Conservation (phyloP, 2,888 invertebrate species). For the Lochmaea capreae region DNA sequence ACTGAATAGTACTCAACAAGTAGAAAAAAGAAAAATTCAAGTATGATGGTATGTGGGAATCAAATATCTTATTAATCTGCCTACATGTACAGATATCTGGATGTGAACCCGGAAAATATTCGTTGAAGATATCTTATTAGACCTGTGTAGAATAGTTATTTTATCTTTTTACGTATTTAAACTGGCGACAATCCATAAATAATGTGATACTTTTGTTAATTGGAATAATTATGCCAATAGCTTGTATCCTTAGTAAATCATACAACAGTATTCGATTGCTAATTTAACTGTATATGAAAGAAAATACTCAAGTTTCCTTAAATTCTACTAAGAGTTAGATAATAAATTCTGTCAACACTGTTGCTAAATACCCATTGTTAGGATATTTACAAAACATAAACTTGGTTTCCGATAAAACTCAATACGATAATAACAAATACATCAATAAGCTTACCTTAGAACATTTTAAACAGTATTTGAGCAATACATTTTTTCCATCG, state of each 20-base stretch:
- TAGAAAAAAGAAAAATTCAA: not conserved
- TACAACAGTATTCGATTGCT: not conserved
- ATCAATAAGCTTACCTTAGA: slow-evolving; percentile 39
- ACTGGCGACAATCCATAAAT: slow-evolving; percentile 19
- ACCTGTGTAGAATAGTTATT: not conserved
- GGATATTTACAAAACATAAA: slow-evolving; percentile 22
- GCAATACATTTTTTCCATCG: slow-evolving; percentile 42
- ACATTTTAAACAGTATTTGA: slow-evolving; percentile 35
- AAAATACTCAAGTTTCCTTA: not conserved
- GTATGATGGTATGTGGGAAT: not conserved
- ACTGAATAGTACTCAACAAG: too few relatives aligned
- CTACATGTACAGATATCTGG: not conserved
- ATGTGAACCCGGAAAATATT: not conserved
- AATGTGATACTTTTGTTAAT: not conserved
- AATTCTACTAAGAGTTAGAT: slow-evolving; percentile 26
- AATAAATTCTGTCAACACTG: slow-evolving; percentile 42
- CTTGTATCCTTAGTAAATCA: not conserved
- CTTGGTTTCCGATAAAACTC: slow-evolving; percentile 12
- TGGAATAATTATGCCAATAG: slow-evolving; percentile 3
- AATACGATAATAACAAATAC: slow-evolving; percentile 10
- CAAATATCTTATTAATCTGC: not conserved
- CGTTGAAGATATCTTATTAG: not conserved
- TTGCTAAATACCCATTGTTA: slow-evolving; percentile 40
- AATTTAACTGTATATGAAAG: not conserved
- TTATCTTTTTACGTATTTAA: slow-evolving; percentile 1